Conservation (phyloP, 1,140 invertebrate genomes). For the Helicoverpa armigera region DNA sequence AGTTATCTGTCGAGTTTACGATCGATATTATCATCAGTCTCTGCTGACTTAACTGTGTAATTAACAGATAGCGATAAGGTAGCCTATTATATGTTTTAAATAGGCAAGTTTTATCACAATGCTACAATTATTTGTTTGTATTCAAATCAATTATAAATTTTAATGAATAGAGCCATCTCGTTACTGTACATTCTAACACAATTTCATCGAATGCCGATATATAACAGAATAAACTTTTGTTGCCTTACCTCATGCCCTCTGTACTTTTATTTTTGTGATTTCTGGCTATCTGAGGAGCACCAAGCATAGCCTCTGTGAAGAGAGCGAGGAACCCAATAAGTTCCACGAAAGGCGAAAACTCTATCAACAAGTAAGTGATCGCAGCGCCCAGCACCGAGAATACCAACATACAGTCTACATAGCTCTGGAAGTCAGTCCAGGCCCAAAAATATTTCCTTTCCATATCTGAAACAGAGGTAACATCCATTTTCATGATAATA, state of each 20-base stretch:
- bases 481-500: neutral
- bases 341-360: conserved; percentile 94
- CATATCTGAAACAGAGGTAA: conserved; percentile 91
- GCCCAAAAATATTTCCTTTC: conserved; percentile 98
- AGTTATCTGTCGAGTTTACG: too few species aligned
- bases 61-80: too few species aligned
- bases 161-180: too few species aligned
- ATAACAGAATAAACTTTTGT: neutral
- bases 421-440: conserved; percentile 99
- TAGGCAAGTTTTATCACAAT: too few species aligned
- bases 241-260: conserved; percentile 96
- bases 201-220: too few species aligned
- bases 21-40: too few species aligned
- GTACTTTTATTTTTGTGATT: conserved; percentile 97
- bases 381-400: conserved; percentile 94
- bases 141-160: too few species aligned
- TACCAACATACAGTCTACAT: conserved; percentile 96
- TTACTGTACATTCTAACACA: too few species aligned
- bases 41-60: too few species aligned
- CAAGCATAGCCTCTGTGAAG: conserved; percentile 98
- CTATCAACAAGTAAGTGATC: conserved; percentile 95
- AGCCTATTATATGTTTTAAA: too few species aligned
- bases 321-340: conserved; percentile 97
- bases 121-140: too few species aligned
- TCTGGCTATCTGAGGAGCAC: conserved; percentile 96